Conservation (phyloP, 2,888 invertebrate genomes). For the Prosopocoilus inquinatus region DNA sequence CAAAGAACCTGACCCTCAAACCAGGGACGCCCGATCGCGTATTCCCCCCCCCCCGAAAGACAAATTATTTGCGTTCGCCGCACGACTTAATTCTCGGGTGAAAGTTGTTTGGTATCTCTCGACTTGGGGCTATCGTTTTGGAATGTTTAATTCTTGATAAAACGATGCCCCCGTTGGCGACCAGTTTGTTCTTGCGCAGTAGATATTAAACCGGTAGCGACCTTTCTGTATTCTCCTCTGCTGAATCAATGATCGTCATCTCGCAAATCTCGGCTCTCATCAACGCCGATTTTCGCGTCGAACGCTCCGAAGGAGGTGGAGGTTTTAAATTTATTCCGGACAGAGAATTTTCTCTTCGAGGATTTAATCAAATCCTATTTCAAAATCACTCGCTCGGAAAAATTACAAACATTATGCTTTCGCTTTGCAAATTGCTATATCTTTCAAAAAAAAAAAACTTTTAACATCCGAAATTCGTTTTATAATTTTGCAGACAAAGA, state of each 20-base stretch:
- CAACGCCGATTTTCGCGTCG: slow-evolving; percentile 23
- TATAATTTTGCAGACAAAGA: no score
- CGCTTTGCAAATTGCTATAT: no score
- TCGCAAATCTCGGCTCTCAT: slow-evolving; percentile 22
- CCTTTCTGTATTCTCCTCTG: slow-evolving; percentile 6
- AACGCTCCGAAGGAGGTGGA: not conserved
- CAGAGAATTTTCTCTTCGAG: no score
- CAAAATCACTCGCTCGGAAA: no score
- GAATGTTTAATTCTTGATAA: not conserved
- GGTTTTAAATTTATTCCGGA: no score
- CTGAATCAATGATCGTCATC: slow-evolving; percentile 31
- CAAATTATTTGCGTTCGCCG: slow-evolving; percentile 6
- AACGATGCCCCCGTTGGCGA: slow-evolving; percentile 29
- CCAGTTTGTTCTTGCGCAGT: slow-evolving; percentile 15
- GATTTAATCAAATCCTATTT: no score
- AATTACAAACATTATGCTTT: no score
- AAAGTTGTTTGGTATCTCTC: slow-evolving; percentile 27
- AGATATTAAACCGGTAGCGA: not conserved
- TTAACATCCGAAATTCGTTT: no score
- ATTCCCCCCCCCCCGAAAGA: not conserved
- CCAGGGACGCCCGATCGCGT: slow-evolving; percentile 19
- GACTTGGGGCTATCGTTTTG: not conserved
- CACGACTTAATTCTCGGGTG: slow-evolving; percentile 19
- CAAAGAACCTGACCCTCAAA: slow-evolving; percentile 25
- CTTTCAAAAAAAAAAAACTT: no score